phyloP scores from a whole-genome alignment of 2,888 invertebrate genomes.

The Agelastica alni region DNA sequence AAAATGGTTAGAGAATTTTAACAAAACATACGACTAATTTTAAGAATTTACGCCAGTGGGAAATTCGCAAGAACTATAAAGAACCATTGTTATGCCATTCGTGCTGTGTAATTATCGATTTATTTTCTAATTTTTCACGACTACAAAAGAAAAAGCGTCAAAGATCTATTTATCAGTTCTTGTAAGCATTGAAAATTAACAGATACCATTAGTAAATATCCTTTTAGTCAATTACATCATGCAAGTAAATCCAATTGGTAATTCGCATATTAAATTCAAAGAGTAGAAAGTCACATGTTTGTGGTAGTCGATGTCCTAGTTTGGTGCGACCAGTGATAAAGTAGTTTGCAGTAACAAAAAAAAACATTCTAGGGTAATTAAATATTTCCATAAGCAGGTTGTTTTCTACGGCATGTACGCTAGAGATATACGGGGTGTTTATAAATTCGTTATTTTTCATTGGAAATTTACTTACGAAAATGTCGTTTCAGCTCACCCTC shows the following conservation, averaged over 20 bases:
- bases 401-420: neutral
- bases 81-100: neutral
- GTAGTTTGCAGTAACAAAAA: too few relatives aligned
- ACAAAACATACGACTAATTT: neutral
- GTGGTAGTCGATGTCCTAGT: neutral
- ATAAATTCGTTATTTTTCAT: too few relatives aligned
- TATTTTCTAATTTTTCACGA: neutral
- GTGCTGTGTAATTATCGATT: neutral
- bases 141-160: too few relatives aligned
- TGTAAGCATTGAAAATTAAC: neutral
- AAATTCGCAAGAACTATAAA: neutral
- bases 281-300: neutral
- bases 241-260: neutral
- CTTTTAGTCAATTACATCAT: neutral
- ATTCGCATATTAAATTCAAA: neutral
- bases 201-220: neutral
- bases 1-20: too few relatives aligned
- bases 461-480: too few relatives aligned
- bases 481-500: too few relatives aligned
- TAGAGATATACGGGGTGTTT: too few relatives aligned
- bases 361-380: too few relatives aligned
- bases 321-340: too few relatives aligned
- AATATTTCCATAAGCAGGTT: neutral
- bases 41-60: neutral
- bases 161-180: neutral